Evolutionary conservation across 1,140 invertebrate species (phyloP), one percentile per base, ranked within the genome.

Genomic region (Galendromus occidentalis): DNA sequence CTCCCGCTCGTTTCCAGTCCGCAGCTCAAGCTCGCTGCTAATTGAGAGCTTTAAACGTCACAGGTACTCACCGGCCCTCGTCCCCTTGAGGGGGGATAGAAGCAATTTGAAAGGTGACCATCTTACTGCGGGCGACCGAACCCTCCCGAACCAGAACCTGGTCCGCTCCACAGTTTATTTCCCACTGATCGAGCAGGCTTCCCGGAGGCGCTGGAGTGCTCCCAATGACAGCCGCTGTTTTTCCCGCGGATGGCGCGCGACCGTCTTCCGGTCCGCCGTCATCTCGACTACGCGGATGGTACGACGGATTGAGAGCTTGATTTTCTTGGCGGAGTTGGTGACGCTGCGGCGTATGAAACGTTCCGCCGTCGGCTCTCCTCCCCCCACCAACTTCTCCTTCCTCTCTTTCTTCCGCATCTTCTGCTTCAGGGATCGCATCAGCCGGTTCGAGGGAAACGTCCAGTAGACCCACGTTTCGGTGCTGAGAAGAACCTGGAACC

Each of bases 121-220:
- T 59, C 51, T 59, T 59, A 59, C 51, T 59, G 51, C n/a, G 51
- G 51, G 51, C 51, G 51, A 59, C 51, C 51, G 51, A 59, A 33
- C 51, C 51, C 51, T 59, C 22, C 22, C 25, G 51, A 29, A 59
- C 33, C 51, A 33, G 25, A 59, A 59, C 51, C 51, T 25, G 25
- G 22, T 59, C 51, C 51, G 33, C 2, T 29, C 51, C 51, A 29
- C 51, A 17, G 33, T 25, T 59, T 4, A n/a, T n/a, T n/a, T n/a
- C n/a, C n/a, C n/a, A n/a, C n/a, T 59, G 17, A 59, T 59, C 33
- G 14, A 59, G 33, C 51, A 33, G 20, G 1, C 1, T 25, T 59
- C 22, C 25, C 51, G 25, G 5, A 17, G 51, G 14, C 14, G 51
- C 22, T 20, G 33, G 6, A 25, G 33, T 17, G 14, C 22, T 22